Base-by-base conservation (phyloP, 2,113 vertebrate genomes). In the Heterotilapia buettikoferi region DNA sequence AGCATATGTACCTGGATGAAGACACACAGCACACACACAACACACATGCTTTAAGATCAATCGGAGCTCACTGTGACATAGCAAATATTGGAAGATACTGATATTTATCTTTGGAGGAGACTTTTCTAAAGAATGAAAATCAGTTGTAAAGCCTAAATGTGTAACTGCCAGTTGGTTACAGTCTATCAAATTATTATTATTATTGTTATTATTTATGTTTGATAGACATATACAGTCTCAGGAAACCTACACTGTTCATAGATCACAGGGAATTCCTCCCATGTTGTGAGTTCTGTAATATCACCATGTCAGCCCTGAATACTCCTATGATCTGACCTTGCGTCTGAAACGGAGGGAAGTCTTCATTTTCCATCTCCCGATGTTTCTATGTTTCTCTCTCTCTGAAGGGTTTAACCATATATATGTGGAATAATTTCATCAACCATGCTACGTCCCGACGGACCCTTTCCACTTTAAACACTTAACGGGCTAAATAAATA, bases 401-500 rank as follows among this genome's bases (percentile, higher is more conserved):
- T 91, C 87, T 86, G 16, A 89, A 92, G 91, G 80, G 87, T 91
- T 86, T 84, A 73, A 88, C 85, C 83, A 87, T 88, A 93, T 86
- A 73, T 82, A 81, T 93, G 89, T 88, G 52, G 91, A 95, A 94
- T 95, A 93, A 94, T 96, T 96, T 95, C 92, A 96, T 96, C 92
- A 96, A 92, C 93, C 93, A 89, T 80, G 89, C 89, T 87, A 84
- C 83, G 84, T 97, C 97, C 97, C 96, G 43, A 81, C 85, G 94
- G 96, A 95, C 93, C 94, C 94, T 87, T 90, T 96, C 94, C 94
- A 95, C 96, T 97, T 97, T 97, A 97, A 97, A 97, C 96, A 96
- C 96, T 97, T 97, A 97, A 97, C 95, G 94, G 97, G 96, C 96
- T 98, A 98, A 98, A 98, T 98, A 97, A 98, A 97, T 97, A 97